Conservation (phyloP, 1,140 invertebrate genomes). For the Zaprionus kolodkinae region DNA sequence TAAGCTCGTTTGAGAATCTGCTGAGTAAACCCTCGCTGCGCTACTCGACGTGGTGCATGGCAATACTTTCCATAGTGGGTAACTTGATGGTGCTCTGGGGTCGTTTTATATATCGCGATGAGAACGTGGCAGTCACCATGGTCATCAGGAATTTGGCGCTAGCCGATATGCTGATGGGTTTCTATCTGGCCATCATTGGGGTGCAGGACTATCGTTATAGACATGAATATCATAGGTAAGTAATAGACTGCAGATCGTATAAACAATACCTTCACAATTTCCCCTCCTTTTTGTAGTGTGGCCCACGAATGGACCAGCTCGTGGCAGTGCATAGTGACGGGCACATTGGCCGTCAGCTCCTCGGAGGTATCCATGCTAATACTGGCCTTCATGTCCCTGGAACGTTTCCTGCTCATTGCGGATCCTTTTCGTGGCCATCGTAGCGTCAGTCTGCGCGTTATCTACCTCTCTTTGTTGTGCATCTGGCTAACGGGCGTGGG, state of each 20-base stretch:
- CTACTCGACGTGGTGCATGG: slow-evolving; percentile 90
- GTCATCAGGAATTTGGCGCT: slow-evolving; percentile 90
- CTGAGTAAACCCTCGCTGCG: slow-evolving; percentile 87
- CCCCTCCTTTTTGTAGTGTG: slow-evolving; percentile 64
- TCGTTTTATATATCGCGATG: slow-evolving; percentile 87
- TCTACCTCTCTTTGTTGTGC: slow-evolving; percentile 82
- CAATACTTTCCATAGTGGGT: slow-evolving; percentile 87
- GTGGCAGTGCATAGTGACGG: slow-evolving; percentile 87
- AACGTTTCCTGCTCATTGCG: slow-evolving; percentile 89
- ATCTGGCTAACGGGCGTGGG: slow-evolving; percentile 88
- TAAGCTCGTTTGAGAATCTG: slow-evolving; percentile 89
- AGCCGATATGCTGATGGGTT: slow-evolving; percentile 92
- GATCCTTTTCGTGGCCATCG: slow-evolving; percentile 87
- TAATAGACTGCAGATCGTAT: background rate
- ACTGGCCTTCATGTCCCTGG: slow-evolving; percentile 90
- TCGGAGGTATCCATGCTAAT: slow-evolving; percentile 91
- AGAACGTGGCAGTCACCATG: slow-evolving; percentile 87
- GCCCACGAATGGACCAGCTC: slow-evolving; percentile 89
- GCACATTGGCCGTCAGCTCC: slow-evolving; percentile 88
- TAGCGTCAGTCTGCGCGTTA: slow-evolving; percentile 86
- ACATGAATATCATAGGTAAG: slow-evolving; percentile 86
- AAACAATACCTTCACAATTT: background rate
- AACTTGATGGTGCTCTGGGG: slow-evolving; percentile 89
- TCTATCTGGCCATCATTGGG: slow-evolving; percentile 90
- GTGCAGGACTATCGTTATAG: slow-evolving; percentile 88